A percentile compares a stretch with the other conserved stretches of the same genome.
Evolutionary conservation across 2,888 invertebrate species (phyloP).

Genomic region (Hyposoter dolosus): DNA sequence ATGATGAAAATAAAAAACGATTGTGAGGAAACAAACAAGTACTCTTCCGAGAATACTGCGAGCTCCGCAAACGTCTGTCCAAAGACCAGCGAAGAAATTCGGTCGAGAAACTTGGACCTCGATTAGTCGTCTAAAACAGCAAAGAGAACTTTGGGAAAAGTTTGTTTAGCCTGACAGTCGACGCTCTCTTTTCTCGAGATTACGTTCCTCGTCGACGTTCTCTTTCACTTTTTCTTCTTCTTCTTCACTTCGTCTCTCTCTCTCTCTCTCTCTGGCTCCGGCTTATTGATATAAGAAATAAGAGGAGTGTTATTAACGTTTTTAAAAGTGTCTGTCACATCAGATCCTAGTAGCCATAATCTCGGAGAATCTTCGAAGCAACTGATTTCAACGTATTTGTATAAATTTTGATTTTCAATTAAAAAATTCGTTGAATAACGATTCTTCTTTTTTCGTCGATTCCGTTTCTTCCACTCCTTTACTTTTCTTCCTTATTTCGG

Average conservation of each 20-base stretch:
- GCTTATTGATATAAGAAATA: slow-evolving; percentile 19
- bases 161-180: slow-evolving; percentile 48
- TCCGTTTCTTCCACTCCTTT: neutral
- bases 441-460: neutral
- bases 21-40: neutral
- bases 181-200: slow-evolving; percentile 24
- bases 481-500: neutral
- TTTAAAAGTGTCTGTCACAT: slow-evolving; percentile 31
- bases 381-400: neutral
- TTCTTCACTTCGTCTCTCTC: neutral
- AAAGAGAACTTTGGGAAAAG: slow-evolving; percentile 19
- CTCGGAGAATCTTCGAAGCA: slow-evolving; percentile 12
- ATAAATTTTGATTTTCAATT: neutral
- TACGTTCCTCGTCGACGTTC: slow-evolving; percentile 7
- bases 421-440: neutral
- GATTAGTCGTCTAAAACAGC: slow-evolving; percentile 12
- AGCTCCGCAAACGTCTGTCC: neutral
- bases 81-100: neutral
- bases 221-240: neutral
- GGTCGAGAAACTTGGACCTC: neutral
- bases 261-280: neutral
- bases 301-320: slow-evolving; percentile 22
- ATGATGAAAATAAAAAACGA: neutral
- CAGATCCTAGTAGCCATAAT: neutral
- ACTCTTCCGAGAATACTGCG: neutral